phyloP scores from a whole-genome alignment of 2,113 vertebrate species.

The Macaca fascicularis region DNA sequence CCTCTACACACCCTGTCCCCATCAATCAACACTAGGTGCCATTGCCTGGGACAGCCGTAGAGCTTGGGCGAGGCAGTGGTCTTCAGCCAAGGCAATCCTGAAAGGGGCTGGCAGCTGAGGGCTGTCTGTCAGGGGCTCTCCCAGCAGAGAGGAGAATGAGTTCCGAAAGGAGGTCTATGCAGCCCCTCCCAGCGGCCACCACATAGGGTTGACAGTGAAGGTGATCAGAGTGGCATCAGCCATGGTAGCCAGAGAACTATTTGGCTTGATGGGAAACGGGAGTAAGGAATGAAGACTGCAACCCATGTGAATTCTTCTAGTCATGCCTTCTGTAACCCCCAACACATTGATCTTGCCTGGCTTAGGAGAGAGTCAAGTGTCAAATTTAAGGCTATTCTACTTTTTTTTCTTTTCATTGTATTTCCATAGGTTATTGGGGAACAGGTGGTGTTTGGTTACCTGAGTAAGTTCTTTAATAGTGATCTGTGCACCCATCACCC shows the following conservation, averaged over 20 bases:
- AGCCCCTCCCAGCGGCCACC: background rate
- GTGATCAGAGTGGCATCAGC: background rate
- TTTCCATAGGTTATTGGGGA: too few species aligned
- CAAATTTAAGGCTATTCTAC: background rate
- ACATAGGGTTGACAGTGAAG: background rate
- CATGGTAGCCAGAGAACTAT: background rate
- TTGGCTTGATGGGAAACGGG: background rate
- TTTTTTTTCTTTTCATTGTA: too few species aligned
- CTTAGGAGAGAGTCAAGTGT: background rate
- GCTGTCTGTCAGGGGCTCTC: background rate
- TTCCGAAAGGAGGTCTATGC: accelerated
- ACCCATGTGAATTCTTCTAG: background rate
- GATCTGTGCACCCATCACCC: too few species aligned
- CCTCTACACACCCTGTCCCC: background rate
- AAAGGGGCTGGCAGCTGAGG: background rate
- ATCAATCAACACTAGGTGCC: background rate
- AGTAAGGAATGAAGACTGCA: background rate
- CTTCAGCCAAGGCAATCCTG: accelerated
- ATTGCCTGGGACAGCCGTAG: too few species aligned
- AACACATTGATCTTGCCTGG: background rate
- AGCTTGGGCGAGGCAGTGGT: too few species aligned
- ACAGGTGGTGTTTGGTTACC: too few species aligned
- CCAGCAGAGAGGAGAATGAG: too few species aligned
- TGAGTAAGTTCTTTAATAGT: too few species aligned
- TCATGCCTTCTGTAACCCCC: background rate